Percentiles rank a stretch among this genome's conserved stretches.
Conservation (phyloP, 2,113 vertebrate species). For the Ochotona curzoniae region DNA sequence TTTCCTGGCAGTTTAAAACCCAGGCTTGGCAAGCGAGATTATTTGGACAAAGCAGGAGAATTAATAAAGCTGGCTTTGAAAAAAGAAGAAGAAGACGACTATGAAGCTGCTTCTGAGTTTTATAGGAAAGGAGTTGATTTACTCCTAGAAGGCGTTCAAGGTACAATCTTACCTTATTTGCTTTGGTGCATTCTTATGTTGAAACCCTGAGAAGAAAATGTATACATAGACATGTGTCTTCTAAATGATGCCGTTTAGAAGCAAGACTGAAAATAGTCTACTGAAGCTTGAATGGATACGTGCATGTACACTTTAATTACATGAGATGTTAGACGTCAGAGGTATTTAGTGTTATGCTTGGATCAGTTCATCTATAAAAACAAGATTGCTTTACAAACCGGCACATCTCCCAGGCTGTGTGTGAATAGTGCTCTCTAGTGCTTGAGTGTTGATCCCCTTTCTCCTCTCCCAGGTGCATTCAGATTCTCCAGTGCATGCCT, state of each 20-base stretch:
- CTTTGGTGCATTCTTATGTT: neutral
- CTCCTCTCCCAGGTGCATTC: neutral
- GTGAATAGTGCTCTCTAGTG: neutral
- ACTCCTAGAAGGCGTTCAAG: slow-evolving; percentile 98
- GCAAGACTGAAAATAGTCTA: neutral
- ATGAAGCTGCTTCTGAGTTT: slow-evolving; percentile 92
- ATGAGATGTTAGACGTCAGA: neutral
- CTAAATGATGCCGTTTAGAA: neutral
- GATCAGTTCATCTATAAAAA: neutral
- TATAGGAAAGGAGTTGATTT: slow-evolving; percentile 96
- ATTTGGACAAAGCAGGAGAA: slow-evolving; percentile 94
- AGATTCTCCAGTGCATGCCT: neutral
- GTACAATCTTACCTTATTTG: slow-evolving; percentile 81
- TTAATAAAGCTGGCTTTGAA: slow-evolving; percentile 94
- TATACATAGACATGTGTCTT: neutral
- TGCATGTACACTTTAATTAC: neutral
- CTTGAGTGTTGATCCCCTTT: neutral
- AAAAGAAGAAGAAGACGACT: slow-evolving; percentile 95
- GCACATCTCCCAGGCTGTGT: neutral
- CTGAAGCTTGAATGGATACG: neutral
- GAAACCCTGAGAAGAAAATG: neutral
- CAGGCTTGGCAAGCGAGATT: slow-evolving; percentile 90
- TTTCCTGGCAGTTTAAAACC: slow-evolving; percentile 90
- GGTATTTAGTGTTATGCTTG: neutral
- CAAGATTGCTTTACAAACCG: neutral